phyloP scores from a whole-genome alignment of 2,888 invertebrate genomes.

The Chrysina gloriosa region DNA sequence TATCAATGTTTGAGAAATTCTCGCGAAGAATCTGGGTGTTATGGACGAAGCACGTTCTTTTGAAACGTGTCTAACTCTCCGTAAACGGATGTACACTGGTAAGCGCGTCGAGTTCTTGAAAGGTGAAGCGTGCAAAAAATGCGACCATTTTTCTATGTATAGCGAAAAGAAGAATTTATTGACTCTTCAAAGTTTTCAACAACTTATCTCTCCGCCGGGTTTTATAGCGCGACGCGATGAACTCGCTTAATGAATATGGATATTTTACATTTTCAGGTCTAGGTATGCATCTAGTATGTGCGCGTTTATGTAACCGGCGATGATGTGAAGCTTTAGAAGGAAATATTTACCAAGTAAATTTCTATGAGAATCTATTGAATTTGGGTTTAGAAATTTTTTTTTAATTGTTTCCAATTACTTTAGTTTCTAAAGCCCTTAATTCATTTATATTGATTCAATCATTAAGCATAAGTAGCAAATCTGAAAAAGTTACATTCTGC shows the following conservation, averaged over 20 bases:
- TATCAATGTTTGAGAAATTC: conserved; percentile 20
- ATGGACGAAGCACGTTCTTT: conserved; percentile 36
- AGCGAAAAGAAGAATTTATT: conserved; percentile 17
- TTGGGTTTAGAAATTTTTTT: no score
- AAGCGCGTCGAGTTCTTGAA: conserved; percentile 31
- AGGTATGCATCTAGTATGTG: no score
- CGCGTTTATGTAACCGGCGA: no score
- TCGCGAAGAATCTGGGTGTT: conserved; percentile 16
- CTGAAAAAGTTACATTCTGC: no score
- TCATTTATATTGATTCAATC: no score
- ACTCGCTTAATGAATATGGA: conserved; percentile 29
- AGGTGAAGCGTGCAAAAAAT: conserved; percentile 20
- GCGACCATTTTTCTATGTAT: conserved; percentile 30
- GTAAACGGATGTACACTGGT: conserved; percentile 32
- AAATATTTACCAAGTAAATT: no score
- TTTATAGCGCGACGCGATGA: neutral
- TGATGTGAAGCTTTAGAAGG: no score
- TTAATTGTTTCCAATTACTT: no score
- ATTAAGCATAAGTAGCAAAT: no score
- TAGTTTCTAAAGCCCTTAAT: no score
- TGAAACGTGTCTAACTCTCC: conserved; percentile 35
- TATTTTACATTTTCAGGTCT: no score
- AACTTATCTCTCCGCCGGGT: conserved; percentile 17
- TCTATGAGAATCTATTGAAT: no score
- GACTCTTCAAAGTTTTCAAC: conserved; percentile 17